Conservation (phyloP, 2,888 invertebrate genomes). For the Agrenia bidenticulata region DNA sequence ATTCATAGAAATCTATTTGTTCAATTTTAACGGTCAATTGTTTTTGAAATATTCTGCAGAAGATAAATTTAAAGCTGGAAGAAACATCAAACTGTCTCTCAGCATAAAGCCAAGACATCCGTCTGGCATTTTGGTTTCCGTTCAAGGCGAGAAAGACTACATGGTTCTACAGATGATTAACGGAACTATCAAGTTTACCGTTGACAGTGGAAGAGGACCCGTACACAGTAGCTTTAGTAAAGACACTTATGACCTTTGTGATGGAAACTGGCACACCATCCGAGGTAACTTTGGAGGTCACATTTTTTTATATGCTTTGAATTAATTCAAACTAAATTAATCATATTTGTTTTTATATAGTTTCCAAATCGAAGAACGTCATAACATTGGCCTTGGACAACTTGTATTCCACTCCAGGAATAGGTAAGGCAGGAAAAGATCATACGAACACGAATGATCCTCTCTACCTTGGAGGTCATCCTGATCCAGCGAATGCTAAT, state of each 20-base stretch:
- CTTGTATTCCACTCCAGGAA: constrained; percentile 70
- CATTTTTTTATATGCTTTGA: too few relatives aligned
- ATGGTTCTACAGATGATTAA: constrained; percentile 83
- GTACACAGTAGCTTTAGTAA: constrained; percentile 69
- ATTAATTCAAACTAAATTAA: neutral
- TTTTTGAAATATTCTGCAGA: constrained; percentile 57
- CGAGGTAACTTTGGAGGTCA: constrained; percentile 55
- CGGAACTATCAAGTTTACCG: constrained; percentile 78
- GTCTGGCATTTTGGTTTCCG: constrained; percentile 81
- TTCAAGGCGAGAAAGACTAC: constrained; percentile 79
- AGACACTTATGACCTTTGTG: constrained; percentile 74
- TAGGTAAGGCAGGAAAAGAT: constrained; percentile 66
- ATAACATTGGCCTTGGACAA: constrained; percentile 85
- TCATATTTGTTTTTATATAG: constrained; percentile 20
- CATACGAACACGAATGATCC: constrained; percentile 68
- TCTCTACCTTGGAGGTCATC: constrained; percentile 71
- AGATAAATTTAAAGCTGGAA: constrained; percentile 77
- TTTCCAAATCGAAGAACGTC: constrained; percentile 81
- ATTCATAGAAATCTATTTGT: constrained; percentile 45
- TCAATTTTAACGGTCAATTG: constrained; percentile 1
- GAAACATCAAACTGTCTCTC: constrained; percentile 74
- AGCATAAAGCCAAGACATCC: constrained; percentile 82
- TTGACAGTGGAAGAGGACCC: constrained; percentile 79
- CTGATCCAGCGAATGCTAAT: constrained; percentile 58
- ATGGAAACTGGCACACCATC: constrained; percentile 93